Evolutionary conservation across 2,888 invertebrate genomes (phyloP).

Genomic region (Clitarchus hookeri): DNA sequence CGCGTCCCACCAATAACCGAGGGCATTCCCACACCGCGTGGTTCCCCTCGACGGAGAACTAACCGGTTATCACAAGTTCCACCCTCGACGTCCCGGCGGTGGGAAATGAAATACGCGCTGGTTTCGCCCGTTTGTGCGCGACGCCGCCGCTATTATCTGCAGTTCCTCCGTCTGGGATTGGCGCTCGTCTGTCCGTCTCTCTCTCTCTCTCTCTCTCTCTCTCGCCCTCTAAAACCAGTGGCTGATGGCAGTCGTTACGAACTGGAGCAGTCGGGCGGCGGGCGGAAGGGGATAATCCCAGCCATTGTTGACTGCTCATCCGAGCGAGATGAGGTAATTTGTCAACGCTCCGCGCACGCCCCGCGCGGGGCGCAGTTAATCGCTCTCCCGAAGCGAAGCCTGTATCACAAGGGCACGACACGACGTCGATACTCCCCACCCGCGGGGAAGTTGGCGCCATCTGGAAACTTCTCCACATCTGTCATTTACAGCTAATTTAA

Average conservation of each 20-base stretch:
- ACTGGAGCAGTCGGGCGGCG: not conserved
- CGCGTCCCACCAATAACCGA: no score
- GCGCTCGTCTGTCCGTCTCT: not conserved
- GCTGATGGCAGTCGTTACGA: not conserved
- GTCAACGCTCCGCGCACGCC: not conserved
- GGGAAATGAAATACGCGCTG: not conserved
- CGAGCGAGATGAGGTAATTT: not conserved
- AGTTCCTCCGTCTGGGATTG: not conserved
- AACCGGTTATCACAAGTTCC: no score
- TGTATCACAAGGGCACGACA: not conserved
- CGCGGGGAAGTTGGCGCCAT: no score
- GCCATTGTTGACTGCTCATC: slow-evolving; percentile 7
- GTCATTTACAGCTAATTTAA: no score
- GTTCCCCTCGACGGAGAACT: no score
- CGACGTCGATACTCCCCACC: not conserved
- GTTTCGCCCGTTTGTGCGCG: not conserved
- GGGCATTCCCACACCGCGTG: no score
- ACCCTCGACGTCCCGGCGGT: not conserved
- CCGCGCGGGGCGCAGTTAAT: not conserved
- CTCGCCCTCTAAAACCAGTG: not conserved
- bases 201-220: not conserved
- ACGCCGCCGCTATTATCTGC: not conserved
- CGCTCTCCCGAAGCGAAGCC: not conserved
- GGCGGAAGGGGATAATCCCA: not conserved
- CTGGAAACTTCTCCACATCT: no score